phyloP scores from a whole-genome alignment of 2,888 invertebrate genomes.

The Nephrotoma appendiculata region DNA sequence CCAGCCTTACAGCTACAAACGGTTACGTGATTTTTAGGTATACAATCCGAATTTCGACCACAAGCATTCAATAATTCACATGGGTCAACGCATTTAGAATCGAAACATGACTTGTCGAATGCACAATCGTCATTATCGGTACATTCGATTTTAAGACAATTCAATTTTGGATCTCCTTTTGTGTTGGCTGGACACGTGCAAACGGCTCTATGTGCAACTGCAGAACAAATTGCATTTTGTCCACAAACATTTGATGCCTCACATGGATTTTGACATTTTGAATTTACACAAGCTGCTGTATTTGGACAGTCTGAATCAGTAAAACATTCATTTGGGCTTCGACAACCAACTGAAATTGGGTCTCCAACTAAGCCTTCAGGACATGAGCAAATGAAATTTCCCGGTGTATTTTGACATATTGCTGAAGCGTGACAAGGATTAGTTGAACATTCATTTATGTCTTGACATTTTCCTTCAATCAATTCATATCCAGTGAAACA shows the following conservation, averaged over 20 bases:
- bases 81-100: constrained; percentile 66
- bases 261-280: constrained; percentile 67
- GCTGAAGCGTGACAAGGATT: constrained; percentile 71
- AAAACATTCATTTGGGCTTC: constrained; percentile 69
- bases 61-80: constrained; percentile 70
- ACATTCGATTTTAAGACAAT: constrained; percentile 64
- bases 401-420: constrained; percentile 60
- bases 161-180: constrained; percentile 56
- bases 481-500: constrained; percentile 63
- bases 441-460: constrained; percentile 63
- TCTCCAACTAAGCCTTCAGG: constrained; percentile 68
- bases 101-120: constrained; percentile 55
- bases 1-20: constrained; percentile 73
- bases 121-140: constrained; percentile 62
- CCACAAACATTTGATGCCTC: constrained; percentile 52
- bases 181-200: constrained; percentile 65
- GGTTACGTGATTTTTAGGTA: constrained; percentile 61
- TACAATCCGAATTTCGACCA: constrained; percentile 64
- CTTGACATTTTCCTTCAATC: constrained; percentile 51
- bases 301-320: constrained; percentile 66
- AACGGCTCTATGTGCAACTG: constrained; percentile 49
- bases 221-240: constrained; percentile 56
- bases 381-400: constrained; percentile 64
- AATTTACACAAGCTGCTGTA: constrained; percentile 58
- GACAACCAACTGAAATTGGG: constrained; percentile 55